Base-by-base conservation (phyloP, 2,888 invertebrate species). In the Chrysolina oricalcia region DNA sequence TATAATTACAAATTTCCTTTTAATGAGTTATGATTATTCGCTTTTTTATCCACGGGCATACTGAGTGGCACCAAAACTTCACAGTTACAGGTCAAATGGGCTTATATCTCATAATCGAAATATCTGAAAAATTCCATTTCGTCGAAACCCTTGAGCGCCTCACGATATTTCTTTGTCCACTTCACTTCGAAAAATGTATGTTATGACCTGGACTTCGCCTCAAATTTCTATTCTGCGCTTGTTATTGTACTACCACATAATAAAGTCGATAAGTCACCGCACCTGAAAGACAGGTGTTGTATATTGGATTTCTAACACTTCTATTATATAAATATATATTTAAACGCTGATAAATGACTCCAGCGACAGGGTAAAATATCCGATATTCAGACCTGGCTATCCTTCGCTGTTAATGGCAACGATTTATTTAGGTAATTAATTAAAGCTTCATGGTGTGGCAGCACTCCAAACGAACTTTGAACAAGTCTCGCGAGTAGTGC, bases 241-340 rank as follows among this genome's bases (percentile, higher is more conserved):
- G 59, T 59, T 59, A 59, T 59, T 59, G 59, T 59, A 27, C 4
- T 59, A 10, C 15, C 23, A 59, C 59, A 59, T 59, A 59, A 59
- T 59, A 35, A 59, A 82, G 79, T 80, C 83, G 73, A 83, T 83
- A 83, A 82, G 83, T 83, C 83, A 83, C 79, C 72, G 76, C 73
- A 74, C 77, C 74, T 81, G 83, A 82, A 80, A 83, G 84, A 83
- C 84, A 85, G 84, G 82, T 83, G 84, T 81, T 83, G 82, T 82
- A 78, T 83, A 80, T 80, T 74, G 73, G 75, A 78, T 80, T 73
- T 70, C 70, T 78, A 76, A 53, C 73, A 65, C 73, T 73, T 79
- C 79, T 81, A 81, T 83, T 81, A 82, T 79, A 72, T 75, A 80
- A 80, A 81, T 75, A 81, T 75, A 81, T 78, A 70, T 76, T 74